phyloP scores from a whole-genome alignment of 1,140 invertebrate species.

The Bombus fervidus region DNA sequence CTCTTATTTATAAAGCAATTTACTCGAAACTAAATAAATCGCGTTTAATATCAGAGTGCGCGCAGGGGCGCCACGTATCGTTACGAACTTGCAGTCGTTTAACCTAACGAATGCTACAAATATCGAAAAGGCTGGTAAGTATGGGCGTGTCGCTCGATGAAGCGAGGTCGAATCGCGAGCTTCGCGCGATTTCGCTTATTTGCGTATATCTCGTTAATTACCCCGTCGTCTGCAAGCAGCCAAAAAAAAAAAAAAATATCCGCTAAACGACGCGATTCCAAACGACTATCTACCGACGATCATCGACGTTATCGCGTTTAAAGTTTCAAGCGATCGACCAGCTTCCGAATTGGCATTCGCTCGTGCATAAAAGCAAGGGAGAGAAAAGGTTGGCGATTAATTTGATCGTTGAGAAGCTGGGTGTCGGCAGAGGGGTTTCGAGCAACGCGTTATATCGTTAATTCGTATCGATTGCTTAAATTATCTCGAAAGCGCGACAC shows the following conservation, averaged over 20 bases:
- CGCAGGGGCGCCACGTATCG: no score
- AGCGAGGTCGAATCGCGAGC: slow-evolving; percentile 35
- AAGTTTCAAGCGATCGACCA: no score
- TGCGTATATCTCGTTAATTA: slow-evolving; percentile 24
- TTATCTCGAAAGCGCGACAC: no score
- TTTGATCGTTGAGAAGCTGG: no score
- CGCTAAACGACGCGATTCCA: slow-evolving; percentile 20
- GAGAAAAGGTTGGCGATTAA: background rate
- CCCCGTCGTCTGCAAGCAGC: slow-evolving; percentile 13
- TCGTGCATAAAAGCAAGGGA: background rate
- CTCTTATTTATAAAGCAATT: background rate
- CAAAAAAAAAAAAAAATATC: slow-evolving; percentile 39
- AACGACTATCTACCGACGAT: slow-evolving; percentile 5
- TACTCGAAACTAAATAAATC: background rate
- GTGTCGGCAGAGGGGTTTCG: no score
- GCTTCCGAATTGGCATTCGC: background rate
- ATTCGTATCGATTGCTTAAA: no score
- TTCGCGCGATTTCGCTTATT: slow-evolving; percentile 9
- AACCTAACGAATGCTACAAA: slow-evolving; percentile 9
- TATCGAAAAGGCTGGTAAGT: slow-evolving; percentile 34
- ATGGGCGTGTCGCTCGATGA: slow-evolving; percentile 43
- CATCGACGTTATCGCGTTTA: background rate
- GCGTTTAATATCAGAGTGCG: background rate
- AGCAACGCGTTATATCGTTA: no score
- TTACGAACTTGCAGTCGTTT: background rate